Evolutionary conservation across 2,797 vertebrate species (phyloP).

Genomic region (Sebastes goodei): DNA sequence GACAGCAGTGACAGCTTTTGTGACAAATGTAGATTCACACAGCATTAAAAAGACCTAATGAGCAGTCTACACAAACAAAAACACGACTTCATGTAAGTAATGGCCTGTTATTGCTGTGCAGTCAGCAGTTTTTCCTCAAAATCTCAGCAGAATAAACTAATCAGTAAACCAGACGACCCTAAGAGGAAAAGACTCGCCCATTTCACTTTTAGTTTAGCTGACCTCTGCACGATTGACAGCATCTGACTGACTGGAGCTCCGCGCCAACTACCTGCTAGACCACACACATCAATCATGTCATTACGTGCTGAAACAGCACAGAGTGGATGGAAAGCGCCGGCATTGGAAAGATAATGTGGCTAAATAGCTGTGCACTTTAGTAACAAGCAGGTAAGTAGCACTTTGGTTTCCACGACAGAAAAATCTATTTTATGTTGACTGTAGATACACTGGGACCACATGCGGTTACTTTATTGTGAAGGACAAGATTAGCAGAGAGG

Average conservation of each 20-base stretch:
- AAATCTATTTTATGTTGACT: not conserved
- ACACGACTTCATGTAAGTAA: not conserved
- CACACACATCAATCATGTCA: conserved; percentile 35
- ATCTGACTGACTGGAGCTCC: conserved; percentile 5
- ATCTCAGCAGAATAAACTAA: conserved; percentile 10
- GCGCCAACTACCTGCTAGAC: not conserved
- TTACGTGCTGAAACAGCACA: conserved; percentile 26
- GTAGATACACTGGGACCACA: not conserved
- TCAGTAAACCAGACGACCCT: not conserved
- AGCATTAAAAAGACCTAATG: not conserved
- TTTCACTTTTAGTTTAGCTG: conserved; percentile 17
- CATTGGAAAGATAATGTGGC: conserved; percentile 7
- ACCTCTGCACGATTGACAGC: conserved; percentile 29
- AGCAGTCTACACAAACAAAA: not conserved
- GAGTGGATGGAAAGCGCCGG: not conserved
- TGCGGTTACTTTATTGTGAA: not conserved
- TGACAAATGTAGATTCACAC: conserved; percentile 21
- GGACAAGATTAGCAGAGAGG: not conserved
- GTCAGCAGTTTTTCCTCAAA: conserved; percentile 10
- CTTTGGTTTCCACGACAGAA: not conserved
- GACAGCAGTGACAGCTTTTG: conserved; percentile 2
- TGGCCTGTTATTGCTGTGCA: not conserved
- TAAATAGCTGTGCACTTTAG: not conserved
- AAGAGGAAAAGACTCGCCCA: not conserved
- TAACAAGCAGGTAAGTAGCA: not conserved